Conservation (phyloP, 2,797 vertebrate genomes). For the Siniperca undulata region DNA sequence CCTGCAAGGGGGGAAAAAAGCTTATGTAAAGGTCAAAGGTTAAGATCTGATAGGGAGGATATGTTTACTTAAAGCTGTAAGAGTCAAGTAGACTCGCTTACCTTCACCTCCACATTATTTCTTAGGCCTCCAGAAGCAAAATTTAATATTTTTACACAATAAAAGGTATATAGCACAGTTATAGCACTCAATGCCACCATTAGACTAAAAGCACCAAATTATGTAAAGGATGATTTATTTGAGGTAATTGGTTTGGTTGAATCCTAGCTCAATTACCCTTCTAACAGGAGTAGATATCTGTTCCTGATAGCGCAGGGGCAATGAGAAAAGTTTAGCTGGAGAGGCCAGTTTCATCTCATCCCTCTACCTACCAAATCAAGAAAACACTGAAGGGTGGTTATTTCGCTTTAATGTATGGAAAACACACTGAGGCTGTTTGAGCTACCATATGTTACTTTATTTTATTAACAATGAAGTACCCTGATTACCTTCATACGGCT, state of each 20-base stretch:
- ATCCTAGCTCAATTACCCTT: conserved; percentile 21
- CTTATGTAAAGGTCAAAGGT: conserved; percentile 36
- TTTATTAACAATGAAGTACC: conserved; percentile 63
- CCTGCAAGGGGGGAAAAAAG: conserved; percentile 6
- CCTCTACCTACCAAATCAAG: conserved; percentile 39
- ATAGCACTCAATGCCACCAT: not conserved
- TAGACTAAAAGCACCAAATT: conserved; percentile 19
- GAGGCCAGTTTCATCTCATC: conserved; percentile 23
- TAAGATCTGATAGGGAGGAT: conserved; percentile 39
- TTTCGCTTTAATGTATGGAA: conserved; percentile 48
- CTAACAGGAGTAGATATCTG: conserved; percentile 32
- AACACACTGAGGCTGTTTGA: conserved; percentile 56
- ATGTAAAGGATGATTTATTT: conserved; percentile 6
- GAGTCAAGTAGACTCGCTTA: not conserved
- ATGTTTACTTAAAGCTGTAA: conserved; percentile 10
- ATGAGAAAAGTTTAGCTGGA: conserved; percentile 15
- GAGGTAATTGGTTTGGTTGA: conserved; percentile 29
- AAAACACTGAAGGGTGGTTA: conserved; percentile 36
- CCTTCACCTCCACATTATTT: conserved; percentile 9
- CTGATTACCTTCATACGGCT: conserved; percentile 54
- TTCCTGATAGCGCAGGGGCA: conserved; percentile 22
- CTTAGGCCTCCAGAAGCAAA: not conserved
- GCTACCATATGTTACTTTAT: conserved; percentile 59
- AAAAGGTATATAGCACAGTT: not conserved
- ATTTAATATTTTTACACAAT: not conserved